Evolutionary conservation across 2,113 vertebrate species (phyloP).

Genomic region (Ammodytes marinus): DNA sequence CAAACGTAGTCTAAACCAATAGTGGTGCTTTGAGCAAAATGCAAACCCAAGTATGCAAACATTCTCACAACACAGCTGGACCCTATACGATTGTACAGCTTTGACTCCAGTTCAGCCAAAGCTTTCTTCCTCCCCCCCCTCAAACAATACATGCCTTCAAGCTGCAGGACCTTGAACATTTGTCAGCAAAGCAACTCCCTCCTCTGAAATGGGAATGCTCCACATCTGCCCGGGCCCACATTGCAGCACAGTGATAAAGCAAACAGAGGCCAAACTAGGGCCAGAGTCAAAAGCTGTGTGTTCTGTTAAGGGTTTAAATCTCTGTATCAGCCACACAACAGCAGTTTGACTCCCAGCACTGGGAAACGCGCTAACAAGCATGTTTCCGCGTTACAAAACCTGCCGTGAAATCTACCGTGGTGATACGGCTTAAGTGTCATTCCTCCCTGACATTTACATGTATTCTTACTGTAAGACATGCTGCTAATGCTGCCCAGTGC

Average conservation of each 20-base stretch:
- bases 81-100: conserved; percentile 6
- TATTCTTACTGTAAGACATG: conserved; percentile 13
- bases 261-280: conserved; percentile 19
- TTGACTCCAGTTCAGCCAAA: conserved; percentile 38
- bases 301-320: conserved; percentile 51
- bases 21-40: too few relatives aligned
- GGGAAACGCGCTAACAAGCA: conserved; percentile 30
- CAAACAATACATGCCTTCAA: conserved; percentile 64
- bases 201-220: conserved; percentile 51
- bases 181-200: conserved; percentile 32
- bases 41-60: not conserved
- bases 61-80: conserved; percentile 2
- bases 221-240: conserved; percentile 54
- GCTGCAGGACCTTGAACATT: conserved; percentile 51
- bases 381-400: conserved; percentile 8
- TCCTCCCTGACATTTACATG: not conserved
- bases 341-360: conserved; percentile 46
- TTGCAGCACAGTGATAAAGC: conserved; percentile 54
- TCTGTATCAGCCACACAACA: conserved; percentile 49
- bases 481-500: conserved; percentile 5
- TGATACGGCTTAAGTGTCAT: conserved; percentile 21
- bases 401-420: conserved; percentile 31
- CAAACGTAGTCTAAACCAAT: too few relatives aligned
- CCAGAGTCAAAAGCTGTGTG: conserved; percentile 38
- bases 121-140: conserved; percentile 36